Base-by-base conservation (phyloP, 92 coral and sea anemone genomes). In the Blastomussa wellsi region DNA sequence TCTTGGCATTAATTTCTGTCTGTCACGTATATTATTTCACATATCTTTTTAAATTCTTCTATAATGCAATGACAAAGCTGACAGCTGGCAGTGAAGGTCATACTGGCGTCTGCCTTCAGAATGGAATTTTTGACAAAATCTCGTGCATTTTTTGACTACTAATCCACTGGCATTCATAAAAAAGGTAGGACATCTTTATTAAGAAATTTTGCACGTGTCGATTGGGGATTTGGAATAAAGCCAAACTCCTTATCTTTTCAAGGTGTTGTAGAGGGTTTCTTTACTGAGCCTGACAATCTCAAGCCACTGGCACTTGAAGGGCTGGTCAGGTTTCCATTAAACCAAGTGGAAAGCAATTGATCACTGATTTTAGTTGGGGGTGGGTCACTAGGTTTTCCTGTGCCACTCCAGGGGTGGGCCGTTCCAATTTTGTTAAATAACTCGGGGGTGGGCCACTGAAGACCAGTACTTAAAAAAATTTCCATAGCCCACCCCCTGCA, bases 91-190 rank as follows among this genome's bases (percentile, higher is more conserved):
- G 78, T 66, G 84, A 37, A 85, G 86, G 82, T 89, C 86, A 80
- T 85, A 85, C 77, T 80, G 86, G 74, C 89, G 72, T 89, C 89
- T 85, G 64, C 89, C 86, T 59, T 72, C 80, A 62, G 86, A 70
- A 74, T 80, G 92, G 71, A 84, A 79, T 28, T 59, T 79, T 72
- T 85, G 42, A 75, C 75, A 80, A 85, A 80, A 42, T 52, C 66
- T 59, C 83, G 80, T 60, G 87, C 88, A 89, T 84, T 89, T 72
- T 74, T 10, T n/a, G 89, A 74, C 82, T 77, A 89, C 81, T 81
- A n/a, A n/a, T 80, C 83, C 83, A 80, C 57, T 85, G 79, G 76
- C 78, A 13, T 59, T 85, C 51, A 74, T 75, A 89, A 72, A 26
- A 57, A 37, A 39, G 91, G 91, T 33, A 72, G 88, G 24, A 83